phyloP scores from a whole-genome alignment of 2,888 invertebrate genomes.

The Neria commutata region DNA sequence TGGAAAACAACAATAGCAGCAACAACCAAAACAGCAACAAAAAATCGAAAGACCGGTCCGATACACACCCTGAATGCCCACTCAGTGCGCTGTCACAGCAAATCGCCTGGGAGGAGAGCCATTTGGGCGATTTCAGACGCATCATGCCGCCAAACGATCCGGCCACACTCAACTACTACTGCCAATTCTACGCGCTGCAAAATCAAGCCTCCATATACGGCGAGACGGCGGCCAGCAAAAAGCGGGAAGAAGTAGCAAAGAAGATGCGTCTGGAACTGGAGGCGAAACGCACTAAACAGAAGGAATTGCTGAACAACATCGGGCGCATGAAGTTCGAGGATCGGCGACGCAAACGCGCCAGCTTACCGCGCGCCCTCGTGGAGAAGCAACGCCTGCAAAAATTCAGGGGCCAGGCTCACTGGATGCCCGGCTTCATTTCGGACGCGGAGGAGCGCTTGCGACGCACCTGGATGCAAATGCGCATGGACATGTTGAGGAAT shows the following conservation, averaged over 20 bases:
- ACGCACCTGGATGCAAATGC: conserved; percentile 46
- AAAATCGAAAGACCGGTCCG: conserved; percentile 4
- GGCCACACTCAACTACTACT: conserved; percentile 66
- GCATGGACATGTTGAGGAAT: conserved; percentile 45
- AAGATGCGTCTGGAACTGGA: conserved; percentile 70
- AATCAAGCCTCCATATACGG: conserved; percentile 71
- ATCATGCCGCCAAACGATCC: conserved; percentile 69
- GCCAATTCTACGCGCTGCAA: conserved; percentile 73
- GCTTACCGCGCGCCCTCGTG: conserved; percentile 64
- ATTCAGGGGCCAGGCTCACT: conserved; percentile 44
- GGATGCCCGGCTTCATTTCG: conserved; percentile 56
- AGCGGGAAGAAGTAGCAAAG: conserved; percentile 76
- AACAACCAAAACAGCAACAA: conserved; percentile 1
- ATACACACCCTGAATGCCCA: conserved; percentile 10
- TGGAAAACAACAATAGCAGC: too few species aligned
- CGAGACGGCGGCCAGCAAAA: conserved; percentile 77
- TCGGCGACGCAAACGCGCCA: conserved; percentile 31
- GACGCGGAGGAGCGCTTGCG: conserved; percentile 73
- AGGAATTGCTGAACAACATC: conserved; percentile 37
- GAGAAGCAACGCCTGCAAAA: conserved; percentile 43
- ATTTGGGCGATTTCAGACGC: conserved; percentile 73
- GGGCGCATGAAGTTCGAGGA: conserved; percentile 34
- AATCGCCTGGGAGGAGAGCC: conserved; percentile 76
- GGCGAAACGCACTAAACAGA: conserved; percentile 52
- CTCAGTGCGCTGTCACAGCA: conserved; percentile 66